phyloP scores from a whole-genome alignment of 2,888 invertebrate genomes.

The Caenorhabditis panamensis region DNA sequence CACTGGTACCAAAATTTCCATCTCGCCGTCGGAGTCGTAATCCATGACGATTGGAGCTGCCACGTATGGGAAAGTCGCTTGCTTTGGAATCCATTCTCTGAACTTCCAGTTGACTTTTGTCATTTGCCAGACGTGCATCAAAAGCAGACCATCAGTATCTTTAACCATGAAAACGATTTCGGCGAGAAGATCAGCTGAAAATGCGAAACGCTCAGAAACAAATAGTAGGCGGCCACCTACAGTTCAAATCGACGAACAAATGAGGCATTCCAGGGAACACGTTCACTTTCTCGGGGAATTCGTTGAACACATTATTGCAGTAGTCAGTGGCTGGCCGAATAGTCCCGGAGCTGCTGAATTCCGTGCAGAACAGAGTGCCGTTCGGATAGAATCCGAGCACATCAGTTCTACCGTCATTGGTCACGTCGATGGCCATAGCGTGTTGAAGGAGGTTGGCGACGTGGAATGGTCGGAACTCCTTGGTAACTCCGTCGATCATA shows the following conservation, averaged over 20 bases:
- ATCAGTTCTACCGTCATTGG: constrained; percentile 77
- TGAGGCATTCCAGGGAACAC: constrained; percentile 67
- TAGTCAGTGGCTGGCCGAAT: constrained; percentile 25
- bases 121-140: constrained; percentile 48
- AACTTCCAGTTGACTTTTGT: constrained; percentile 48
- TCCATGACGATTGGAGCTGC: constrained; percentile 74
- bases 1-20: constrained; percentile 76
- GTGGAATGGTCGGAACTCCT: constrained; percentile 31
- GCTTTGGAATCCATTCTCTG: constrained; percentile 46
- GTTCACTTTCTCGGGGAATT: constrained; percentile 19
- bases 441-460: constrained; percentile 54
- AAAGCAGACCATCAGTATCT: constrained; percentile 48
- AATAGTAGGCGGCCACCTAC: constrained; percentile 8
- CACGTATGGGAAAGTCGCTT: constrained; percentile 43
- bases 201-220: not conserved
- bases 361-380: constrained; percentile 62
- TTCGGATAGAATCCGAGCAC: constrained; percentile 74
- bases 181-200: constrained; percentile 70
- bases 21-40: constrained; percentile 74
- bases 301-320: constrained; percentile 44
- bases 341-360: constrained; percentile 12
- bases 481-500: constrained; percentile 7
- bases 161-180: constrained; percentile 75
- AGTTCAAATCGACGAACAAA: constrained; percentile 65
- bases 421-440: constrained; percentile 74